Evolutionary conservation across 1,140 invertebrate genomes (phyloP).

Genomic region (Bombus superbus): DNA sequence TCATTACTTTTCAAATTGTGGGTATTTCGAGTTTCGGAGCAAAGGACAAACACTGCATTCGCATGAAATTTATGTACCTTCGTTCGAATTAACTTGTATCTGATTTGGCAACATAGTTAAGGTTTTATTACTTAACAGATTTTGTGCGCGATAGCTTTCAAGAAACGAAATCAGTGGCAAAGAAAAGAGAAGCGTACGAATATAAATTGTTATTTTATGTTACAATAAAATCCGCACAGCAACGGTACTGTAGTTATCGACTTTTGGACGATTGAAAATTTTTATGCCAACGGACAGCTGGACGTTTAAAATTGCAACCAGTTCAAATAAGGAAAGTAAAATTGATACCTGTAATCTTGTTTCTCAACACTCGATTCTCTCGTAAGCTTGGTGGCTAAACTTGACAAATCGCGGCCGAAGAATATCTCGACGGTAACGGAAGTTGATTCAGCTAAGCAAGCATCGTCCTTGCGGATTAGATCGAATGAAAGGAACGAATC

Average conservation of each 20-base stretch:
- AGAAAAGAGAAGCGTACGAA: neutral
- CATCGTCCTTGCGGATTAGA: constrained; percentile 60
- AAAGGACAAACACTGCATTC: too few relatives aligned
- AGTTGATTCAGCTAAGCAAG: constrained; percentile 73
- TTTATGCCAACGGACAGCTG: constrained; percentile 21
- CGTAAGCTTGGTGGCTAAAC: constrained; percentile 1
- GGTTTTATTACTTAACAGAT: neutral
- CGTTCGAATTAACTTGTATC: too few relatives aligned
- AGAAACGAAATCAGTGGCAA: neutral
- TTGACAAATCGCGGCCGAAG: constrained; percentile 34
- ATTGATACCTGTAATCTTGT: constrained; percentile 34
- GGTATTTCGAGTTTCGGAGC: neutral
- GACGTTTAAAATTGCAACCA: neutral
- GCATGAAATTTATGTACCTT: too few relatives aligned
- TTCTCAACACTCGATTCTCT: neutral
- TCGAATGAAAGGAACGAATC: constrained; percentile 46
- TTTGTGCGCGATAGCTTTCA: neutral
- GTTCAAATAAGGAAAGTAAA: constrained; percentile 33
- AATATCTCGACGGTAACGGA: constrained; percentile 39
- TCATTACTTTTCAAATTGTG: neutral
- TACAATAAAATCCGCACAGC: neutral
- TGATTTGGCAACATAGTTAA: neutral
- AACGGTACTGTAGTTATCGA: neutral
- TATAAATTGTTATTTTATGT: constrained; percentile 21
- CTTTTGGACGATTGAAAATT: neutral